Conservation (phyloP, 2,888 invertebrate species). For the Ctena decussata region DNA sequence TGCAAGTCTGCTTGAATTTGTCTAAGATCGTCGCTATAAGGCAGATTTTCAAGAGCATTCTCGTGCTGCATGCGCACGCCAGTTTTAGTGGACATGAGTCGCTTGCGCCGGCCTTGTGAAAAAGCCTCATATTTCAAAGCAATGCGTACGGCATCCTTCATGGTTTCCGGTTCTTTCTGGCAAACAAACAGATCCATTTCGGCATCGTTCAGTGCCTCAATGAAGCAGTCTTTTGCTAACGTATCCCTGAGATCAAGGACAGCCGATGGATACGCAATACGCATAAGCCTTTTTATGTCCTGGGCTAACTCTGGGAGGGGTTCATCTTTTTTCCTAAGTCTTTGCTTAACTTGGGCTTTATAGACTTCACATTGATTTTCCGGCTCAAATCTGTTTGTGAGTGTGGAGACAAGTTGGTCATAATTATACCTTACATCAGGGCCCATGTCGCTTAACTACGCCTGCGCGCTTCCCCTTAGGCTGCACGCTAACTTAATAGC, state of each 20-base stretch:
- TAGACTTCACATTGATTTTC: no score
- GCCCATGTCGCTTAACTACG: no score
- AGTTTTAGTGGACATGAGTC: not conserved
- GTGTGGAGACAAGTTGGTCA: no score
- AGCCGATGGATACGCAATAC: no score
- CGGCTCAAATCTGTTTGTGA: no score
- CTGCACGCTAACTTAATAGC: constrained; percentile 20
- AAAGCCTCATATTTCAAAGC: not conserved
- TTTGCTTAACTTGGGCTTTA: constrained; percentile 22
- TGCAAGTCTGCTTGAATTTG: not conserved
- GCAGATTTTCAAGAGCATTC: no score
- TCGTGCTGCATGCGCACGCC: not conserved
- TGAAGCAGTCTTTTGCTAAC: not conserved
- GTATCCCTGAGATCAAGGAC: not conserved
- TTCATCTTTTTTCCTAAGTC: constrained; percentile 15
- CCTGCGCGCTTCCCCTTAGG: no score
- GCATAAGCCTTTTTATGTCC: not conserved
- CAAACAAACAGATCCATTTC: not conserved
- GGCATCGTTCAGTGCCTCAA: not conserved
- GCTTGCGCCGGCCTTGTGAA: not conserved
- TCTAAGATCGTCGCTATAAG: not conserved
- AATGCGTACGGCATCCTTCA: not conserved
- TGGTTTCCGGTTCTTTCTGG: not conserved
- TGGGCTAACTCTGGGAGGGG: constrained; percentile 5
- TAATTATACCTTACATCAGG: no score